phyloP scores from a whole-genome alignment of 1,140 invertebrate species.

The Tetramorium alpestre region DNA sequence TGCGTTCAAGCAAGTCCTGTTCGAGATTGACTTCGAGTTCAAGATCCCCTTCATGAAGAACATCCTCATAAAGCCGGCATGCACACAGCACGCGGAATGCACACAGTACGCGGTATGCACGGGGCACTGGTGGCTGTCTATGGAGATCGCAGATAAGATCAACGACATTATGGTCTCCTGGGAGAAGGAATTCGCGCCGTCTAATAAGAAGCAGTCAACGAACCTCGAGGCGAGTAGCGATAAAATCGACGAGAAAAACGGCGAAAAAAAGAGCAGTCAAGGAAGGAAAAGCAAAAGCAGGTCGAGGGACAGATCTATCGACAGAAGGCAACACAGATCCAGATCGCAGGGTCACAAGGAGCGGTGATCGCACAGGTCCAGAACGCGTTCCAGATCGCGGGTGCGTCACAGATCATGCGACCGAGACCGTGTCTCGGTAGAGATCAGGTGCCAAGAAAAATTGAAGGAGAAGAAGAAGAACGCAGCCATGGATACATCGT shows the following conservation, averaged over 20 bases:
- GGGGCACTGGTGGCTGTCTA: slow-evolving; percentile 70
- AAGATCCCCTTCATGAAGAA: no score
- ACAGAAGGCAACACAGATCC: slow-evolving; percentile 78
- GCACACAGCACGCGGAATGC: no score
- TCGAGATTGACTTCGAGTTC: no score
- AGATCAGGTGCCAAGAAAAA: no score
- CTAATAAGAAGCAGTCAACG: slow-evolving; percentile 74
- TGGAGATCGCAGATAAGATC: slow-evolving; percentile 85
- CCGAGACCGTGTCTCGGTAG: slow-evolving; percentile 46
- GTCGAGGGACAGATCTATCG: slow-evolving; percentile 75
- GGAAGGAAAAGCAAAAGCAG: slow-evolving; percentile 72
- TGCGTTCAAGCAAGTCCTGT: no score
- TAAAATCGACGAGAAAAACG: slow-evolving; percentile 23
- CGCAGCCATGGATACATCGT: no score
- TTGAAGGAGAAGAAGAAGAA: no score
- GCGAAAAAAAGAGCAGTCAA: slow-evolving; percentile 59
- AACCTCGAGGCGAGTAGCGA: slow-evolving; percentile 22
- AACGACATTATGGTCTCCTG: slow-evolving; percentile 93
- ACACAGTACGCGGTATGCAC: no score
- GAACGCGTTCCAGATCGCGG: slow-evolving; percentile 73
- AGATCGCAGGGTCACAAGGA: slow-evolving; percentile 81
- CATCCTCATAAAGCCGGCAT: no score
- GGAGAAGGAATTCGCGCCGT: slow-evolving; percentile 92
- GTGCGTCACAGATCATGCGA: slow-evolving; percentile 76
- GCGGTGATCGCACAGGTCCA: slow-evolving; percentile 76